Evolutionary conservation across 2,888 invertebrate species (phyloP), one percentile per base, ranked within the genome.

Genomic region (Synergus laeviventris): DNA sequence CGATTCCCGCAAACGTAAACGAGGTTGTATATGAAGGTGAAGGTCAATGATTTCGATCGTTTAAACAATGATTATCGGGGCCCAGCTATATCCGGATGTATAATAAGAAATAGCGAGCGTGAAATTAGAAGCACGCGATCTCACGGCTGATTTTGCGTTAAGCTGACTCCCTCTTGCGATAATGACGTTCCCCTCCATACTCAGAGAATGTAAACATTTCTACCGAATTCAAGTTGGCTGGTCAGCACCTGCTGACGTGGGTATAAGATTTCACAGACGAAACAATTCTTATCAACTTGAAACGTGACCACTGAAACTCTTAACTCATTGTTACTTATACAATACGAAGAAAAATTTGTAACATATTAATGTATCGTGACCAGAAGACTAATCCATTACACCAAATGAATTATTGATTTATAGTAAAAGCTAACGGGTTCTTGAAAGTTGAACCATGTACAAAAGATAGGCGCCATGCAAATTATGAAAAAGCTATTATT

Each of bases 121-220:
- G 66, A 66, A 66, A 66, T 66, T 66, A 66, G 66, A 66, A 66
- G 45, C 66, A 66, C 66, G 66, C 66, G 66, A 66, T 66, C 66
- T 66, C 24, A 42, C 45, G 8, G 66, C 66, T 66, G 66, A 66
- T 66, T 66, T 11, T 45, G 66, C 66, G 66, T 66, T 66, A 66
- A 66, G 66, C 66, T 66, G 64, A 66, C 42, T 56, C 11, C 56
- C 24, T 42, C 64, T 66, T 45, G 45, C 42, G 24, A 66, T 66
- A 66, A 66, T 66, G 66, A 66, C 42, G 66, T 45, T 66, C 24
- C 16, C 45, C 21, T 24, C 45, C 45, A 21, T 45, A 45, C 21
- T 45, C 45, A 2, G 16, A 45, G 42, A 66, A 16, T 66, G 66
- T 45, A 66, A 66, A 45, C 66, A 66, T 24, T 66, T 66, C 66